Evolutionary conservation across 2,797 vertebrate genomes (phyloP).

Genomic region (Argya squamiceps): DNA sequence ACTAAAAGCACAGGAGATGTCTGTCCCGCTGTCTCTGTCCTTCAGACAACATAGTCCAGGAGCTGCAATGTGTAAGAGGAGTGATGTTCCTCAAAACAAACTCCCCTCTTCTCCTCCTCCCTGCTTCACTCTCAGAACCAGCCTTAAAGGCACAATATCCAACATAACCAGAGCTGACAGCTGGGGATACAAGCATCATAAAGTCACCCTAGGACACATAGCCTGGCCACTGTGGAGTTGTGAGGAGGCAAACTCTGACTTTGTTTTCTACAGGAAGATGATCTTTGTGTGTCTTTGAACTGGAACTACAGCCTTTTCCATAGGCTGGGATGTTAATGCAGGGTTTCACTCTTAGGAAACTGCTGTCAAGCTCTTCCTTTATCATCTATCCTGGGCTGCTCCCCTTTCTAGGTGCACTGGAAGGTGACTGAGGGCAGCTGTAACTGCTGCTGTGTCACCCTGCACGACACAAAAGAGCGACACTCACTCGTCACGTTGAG

Average conservation of each 20-base stretch:
- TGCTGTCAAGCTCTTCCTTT: not conserved
- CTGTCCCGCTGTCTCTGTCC: no score
- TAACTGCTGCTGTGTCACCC: not conserved
- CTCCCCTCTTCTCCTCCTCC: no score
- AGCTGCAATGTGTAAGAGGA: no score
- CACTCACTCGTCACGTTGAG: no score
- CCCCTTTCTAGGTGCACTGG: fast-evolving
- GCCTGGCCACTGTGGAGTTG: not conserved
- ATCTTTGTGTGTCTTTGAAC: not conserved
- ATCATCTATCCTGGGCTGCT: not conserved
- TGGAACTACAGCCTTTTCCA: not conserved
- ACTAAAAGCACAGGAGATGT: no score
- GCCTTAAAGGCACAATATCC: no score
- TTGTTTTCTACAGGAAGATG: not conserved
- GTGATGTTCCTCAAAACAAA: no score
- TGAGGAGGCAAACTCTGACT: not conserved
- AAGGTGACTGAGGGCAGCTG: not conserved
- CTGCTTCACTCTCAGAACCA: no score
- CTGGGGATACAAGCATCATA: no score
- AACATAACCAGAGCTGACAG: no score
- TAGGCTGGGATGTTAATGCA: not conserved
- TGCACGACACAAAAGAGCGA: no score
- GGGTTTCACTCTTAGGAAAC: not conserved
- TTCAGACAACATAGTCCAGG: no score
- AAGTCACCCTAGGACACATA: not conserved